A percentile compares a stretch with the other conserved stretches of the same genome.
These are phyloP conservation scores for Griposia aprilina DNA, from an alignment of 2,888 invertebrate genomes.

Conservation along the genomic window DNA sequence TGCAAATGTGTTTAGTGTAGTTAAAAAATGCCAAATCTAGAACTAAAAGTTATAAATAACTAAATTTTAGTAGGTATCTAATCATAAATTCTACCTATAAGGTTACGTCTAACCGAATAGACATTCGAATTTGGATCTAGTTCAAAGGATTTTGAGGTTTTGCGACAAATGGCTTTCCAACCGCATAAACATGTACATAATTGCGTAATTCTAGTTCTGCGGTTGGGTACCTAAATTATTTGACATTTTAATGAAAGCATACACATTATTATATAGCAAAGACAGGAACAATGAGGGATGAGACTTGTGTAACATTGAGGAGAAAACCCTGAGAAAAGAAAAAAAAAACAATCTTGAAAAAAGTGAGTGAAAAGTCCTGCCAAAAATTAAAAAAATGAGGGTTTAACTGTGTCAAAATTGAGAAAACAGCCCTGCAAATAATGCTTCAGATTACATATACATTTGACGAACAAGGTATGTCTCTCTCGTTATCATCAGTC, in stretches of 20 bases:
- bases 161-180: conserved; percentile 21
- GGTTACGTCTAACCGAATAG: not conserved
- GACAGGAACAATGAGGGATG: not conserved
- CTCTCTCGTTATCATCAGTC: too few species aligned
- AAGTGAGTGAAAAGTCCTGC: not conserved
- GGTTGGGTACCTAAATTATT: not conserved
- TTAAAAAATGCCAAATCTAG: conserved; percentile 2
- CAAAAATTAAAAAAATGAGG: not conserved
- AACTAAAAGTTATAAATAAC: not conserved
- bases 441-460: not conserved
- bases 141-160: conserved; percentile 18
- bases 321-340: not conserved
- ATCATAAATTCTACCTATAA: not conserved
- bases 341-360: not conserved
- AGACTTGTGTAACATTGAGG: not conserved
- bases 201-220: not conserved
- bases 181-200: conserved; percentile 21
- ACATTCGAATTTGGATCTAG: not conserved
- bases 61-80: not conserved
- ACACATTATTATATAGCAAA: not conserved
- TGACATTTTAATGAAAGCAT: not conserved
- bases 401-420: not conserved
- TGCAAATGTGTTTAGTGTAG: conserved; percentile 13
- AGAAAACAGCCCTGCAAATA: not conserved
- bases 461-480: too few species aligned